Percentiles rank a stretch among this genome's conserved stretches.
Conservation (phyloP, 2,888 invertebrate genomes). For the Formica aserva region DNA sequence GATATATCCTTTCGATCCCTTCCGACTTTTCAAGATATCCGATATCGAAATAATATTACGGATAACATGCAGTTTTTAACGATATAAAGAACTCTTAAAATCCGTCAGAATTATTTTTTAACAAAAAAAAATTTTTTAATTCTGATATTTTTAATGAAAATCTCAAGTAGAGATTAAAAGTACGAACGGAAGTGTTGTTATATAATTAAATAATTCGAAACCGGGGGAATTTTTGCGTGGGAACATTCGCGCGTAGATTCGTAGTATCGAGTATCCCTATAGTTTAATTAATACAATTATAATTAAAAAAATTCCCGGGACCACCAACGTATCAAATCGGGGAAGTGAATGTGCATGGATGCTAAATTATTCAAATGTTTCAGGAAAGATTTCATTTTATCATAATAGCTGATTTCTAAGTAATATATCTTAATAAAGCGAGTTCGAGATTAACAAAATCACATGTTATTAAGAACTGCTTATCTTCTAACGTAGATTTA, state of each 20-base stretch:
- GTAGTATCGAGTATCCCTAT: conserved; percentile 8
- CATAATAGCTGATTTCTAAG: conserved; percentile 24
- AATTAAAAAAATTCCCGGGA: conserved; percentile 19
- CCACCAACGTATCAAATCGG: conserved; percentile 16
- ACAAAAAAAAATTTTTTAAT: not conserved
- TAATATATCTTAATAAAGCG: conserved; percentile 31
- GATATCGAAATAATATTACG: not conserved
- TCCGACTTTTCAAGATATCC: not conserved
- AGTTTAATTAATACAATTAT: conserved; percentile 5
- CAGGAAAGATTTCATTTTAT: not conserved
- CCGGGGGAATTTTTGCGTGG: not conserved
- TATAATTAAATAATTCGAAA: not conserved
- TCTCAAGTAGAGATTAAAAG: not conserved
- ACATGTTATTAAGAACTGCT: not conserved
- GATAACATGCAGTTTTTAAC: not conserved
- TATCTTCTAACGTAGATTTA: conserved; percentile 21
- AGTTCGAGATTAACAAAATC: conserved; percentile 33
- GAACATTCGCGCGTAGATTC: not conserved
- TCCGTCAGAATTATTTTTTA: not conserved
- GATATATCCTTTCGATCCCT: conserved; percentile 21
- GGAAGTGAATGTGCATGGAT: conserved; percentile 22
- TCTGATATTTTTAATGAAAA: not conserved
- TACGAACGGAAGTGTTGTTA: not conserved
- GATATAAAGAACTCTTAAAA: not conserved
- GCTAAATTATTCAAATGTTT: conserved; percentile 31